These are phyloP conservation scores for Drosophila limbata DNA, from an alignment of 2,888 invertebrate species.

Conservation along the genomic window DNA sequence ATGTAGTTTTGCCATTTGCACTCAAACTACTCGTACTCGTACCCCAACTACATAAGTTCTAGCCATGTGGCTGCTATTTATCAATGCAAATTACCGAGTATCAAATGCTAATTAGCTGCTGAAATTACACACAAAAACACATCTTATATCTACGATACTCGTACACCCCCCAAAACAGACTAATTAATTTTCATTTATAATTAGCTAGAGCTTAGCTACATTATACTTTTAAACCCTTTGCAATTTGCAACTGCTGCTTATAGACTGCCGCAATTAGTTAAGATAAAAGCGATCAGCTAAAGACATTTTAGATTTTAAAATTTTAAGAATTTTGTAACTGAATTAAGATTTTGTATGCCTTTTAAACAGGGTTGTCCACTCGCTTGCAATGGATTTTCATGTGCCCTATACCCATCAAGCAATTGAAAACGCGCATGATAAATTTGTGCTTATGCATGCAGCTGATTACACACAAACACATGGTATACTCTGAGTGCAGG, in stretches of 20 bases:
- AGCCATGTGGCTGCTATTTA: constrained; percentile 35
- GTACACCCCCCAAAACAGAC: constrained; percentile 28
- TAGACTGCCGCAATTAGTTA: constrained; percentile 31
- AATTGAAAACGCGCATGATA: constrained; percentile 7
- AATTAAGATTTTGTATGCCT: neutral
- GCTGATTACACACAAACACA: constrained; percentile 1
- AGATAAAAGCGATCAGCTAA: neutral
- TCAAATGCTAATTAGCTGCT: constrained; percentile 79
- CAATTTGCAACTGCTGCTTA: constrained; percentile 21
- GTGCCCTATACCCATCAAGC: constrained; percentile 6
- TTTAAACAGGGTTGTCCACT: constrained; percentile 3
- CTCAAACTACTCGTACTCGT: constrained; percentile 28
- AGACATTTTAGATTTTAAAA: constrained; percentile 1
- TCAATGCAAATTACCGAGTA: constrained; percentile 17
- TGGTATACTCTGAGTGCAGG: neutral
- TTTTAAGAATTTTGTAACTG: neutral
- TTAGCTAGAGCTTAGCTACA: constrained; percentile 39
- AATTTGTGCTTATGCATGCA: constrained; percentile 6
- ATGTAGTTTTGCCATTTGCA: constrained; percentile 69
- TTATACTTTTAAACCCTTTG: constrained; percentile 4
- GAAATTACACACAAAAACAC: constrained; percentile 39
- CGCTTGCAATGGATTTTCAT: neutral
- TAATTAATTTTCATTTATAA: constrained; percentile 20
- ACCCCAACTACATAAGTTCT: constrained; percentile 16
- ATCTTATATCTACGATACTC: constrained; percentile 16